Evolutionary conservation across 1,140 invertebrate genomes (phyloP), one percentile per base, ranked within the genome.

Genomic region (Manduca sexta): DNA sequence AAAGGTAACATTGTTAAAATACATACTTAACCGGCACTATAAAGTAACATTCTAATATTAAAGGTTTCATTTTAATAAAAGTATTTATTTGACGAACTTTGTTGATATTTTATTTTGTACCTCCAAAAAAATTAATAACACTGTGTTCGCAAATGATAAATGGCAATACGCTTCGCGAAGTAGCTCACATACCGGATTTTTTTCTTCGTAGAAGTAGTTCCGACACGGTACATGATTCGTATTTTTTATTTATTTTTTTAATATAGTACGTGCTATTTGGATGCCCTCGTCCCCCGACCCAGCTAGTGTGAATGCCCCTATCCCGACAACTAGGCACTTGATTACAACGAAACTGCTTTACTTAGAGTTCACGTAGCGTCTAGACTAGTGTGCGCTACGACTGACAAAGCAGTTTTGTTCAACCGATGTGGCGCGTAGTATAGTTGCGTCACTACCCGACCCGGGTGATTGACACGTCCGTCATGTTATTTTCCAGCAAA

Each of bases 401-500:
- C n/a, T n/a, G n/a, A n/a, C n/a, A 46, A 33, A 39, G 21, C 10
- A 12, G 6, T 21, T 15, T 26, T 17, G 11, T 43, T 31, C 4
- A n/a, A 6, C 5, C 26, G 34, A 41, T 37, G 17, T n/a, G 39
- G 12, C 30, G 31, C 21, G 37, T 52, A 42, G 50, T 8, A 16
- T 15, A 13, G n/a, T 44, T 29, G 49, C 33, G 34, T 30, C 43
- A 45, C 26, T 43, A 30, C 16, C 21, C 5, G 26, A 55, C 53
- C 57, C 69, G 63, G 50, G 42, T 41, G 58, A 76, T 69, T 84
- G 69, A 84, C 72, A 61, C 64, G 66, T 67, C 68, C 75, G 69
- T 80, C 54, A 68, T 79, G 60, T 82, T 80, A 59, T 85, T 85
- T 87, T 86, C 56, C 86, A 87, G 86, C 86, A 87, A 87, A 85